Evolutionary conservation across 2,113 vertebrate species (phyloP), one percentile per base, ranked within the genome.

Genomic region (Cairina moschata): DNA sequence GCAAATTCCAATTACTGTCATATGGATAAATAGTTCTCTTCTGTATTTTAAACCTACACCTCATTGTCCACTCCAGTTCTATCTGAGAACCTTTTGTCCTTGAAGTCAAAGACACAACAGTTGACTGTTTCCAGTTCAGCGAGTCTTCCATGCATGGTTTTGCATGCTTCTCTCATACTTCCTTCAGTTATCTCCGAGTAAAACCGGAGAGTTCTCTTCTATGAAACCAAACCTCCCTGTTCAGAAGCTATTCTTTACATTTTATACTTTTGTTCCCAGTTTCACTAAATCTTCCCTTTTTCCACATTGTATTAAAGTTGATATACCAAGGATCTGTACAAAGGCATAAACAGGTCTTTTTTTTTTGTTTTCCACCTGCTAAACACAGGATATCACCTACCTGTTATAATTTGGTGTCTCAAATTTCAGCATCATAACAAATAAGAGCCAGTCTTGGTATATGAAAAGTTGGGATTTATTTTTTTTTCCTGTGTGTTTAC

Each of bases 1-100:
- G 32, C 22, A 85, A 92, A 83, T 54, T 38, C 14, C 3, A 38
- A 2, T 50, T 8, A 13, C 29, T 65, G 17, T 54, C 6, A 17
- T 9, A 38, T 32, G 15, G 15, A 38, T 73, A 55, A 87, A 50
- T 52, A 40, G 62, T 3, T 71, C 8, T 48, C 8, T n/a, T 34
- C 5, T 28, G 14, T 25, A n/a, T 75, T 92, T 90, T 75, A 31
- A 63, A 34, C 11, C 17, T 56, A 50, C 63, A 31, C 13, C 15
- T 8, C 1, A 2, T 2, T 38, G 11, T 12, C 4, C 13, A n/a
- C 2, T 1, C 2, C 11, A 20, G 5, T 76, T 83, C 59, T n/a
- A 17, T 25, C 3, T 48, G 34, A 62, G 5, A 74, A 28, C 17
- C 8, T 69, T 69, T 69, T 3, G 3, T 46, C 18, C 16, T 60